Evolutionary conservation across 2,113 vertebrate genomes (phyloP), one percentile per base, ranked within the genome.

Genomic region (Cygnus atratus): DNA sequence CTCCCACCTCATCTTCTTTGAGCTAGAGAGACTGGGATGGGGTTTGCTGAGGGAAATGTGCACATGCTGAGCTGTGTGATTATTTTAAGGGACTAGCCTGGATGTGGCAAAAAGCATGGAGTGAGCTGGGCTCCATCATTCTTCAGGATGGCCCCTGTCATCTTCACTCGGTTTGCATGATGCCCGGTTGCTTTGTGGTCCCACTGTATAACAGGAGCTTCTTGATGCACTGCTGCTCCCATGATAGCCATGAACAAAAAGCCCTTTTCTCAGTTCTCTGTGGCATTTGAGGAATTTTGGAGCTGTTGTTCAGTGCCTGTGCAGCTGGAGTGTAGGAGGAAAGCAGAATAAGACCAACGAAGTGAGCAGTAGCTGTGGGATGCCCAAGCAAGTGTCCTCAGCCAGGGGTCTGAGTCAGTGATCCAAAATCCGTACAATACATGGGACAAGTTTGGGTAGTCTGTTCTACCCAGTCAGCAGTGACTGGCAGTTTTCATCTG

Each of bases 41-140:
- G 9, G 9, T 70, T 86, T 85, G 33, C 28, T 57, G 72, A 73
- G 29, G 33, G 26, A 71, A 74, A 28, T 1, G 3, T 35, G 17
- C 37, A n/a, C 12, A 1, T 13, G 54, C 28, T n/a, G 39, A 48
- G 33, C 7, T 89, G 13, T 43, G 44, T 87, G 12, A 26, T 87
- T 65, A 3, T 44, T 89, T 68, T n/a, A 22, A 41, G 50, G 25
- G 44, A 39, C 65, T 84, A 61, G 37, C 35, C 18, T 76, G 62
- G 48, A 37, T 22, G 22, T 65, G 67, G 39, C 21, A 43, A 63
- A 41, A 52, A 41, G 16, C 18, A 3, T 24, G 16, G 18, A 57
- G 28, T 79, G 59, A 67, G 28, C 35, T n/a, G 52, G 25, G 9
- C 10, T 62, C 25, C 0, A 0, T 1, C 0, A 0, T 71, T 92